Base-by-base conservation (phyloP, 2,888 invertebrate genomes). In the Phrixothrix hirtus region DNA sequence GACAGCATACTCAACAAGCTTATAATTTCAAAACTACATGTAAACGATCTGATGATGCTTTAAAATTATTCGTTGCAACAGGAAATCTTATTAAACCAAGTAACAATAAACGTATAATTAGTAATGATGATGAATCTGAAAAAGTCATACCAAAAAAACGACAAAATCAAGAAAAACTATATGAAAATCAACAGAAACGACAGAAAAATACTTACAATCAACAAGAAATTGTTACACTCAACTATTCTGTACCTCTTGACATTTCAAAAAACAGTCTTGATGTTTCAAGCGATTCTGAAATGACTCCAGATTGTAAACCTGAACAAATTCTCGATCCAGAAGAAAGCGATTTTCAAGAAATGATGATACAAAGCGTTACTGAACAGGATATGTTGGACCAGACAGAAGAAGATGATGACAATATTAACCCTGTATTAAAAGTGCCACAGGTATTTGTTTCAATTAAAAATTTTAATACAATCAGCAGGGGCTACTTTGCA, bases 11-110 rank as follows among this genome's bases (percentile, higher is more conserved):
- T 68, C 83, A 84, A 50, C 78, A 85, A 53, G 84, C 83, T 37
- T 89, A 88, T 75, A 83, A 83, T 44, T 90, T 86, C 64, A 90
- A 89, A 68, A 82, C 85, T 51, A 84, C 88, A 67, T 89, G 88
- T 64, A 86, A 87, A 59, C 83, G 83, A 66, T 84, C 87, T 0
- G 89, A 90, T 68, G 87, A 86, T 61, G 79, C 83, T 1, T 74
- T 89, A 4, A 79, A 88, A 50, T 82, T 86, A 50, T 88, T 79
- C 70, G 78, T 88, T 14, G 79, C 86, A 26, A 83, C 83, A 17
- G 88, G 87, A 14, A 77, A 78, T 14, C 71, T 84, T 62, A 49
- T 52, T 1, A 68, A 70, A 43, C 69, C 54, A 1, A 35, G 10
- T 10, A 6, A 4, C n/a, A 32, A 26, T 5, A 43, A 50, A 37